phyloP scores from a whole-genome alignment of 2,888 invertebrate species.

The Pristionchus mayeri region DNA sequence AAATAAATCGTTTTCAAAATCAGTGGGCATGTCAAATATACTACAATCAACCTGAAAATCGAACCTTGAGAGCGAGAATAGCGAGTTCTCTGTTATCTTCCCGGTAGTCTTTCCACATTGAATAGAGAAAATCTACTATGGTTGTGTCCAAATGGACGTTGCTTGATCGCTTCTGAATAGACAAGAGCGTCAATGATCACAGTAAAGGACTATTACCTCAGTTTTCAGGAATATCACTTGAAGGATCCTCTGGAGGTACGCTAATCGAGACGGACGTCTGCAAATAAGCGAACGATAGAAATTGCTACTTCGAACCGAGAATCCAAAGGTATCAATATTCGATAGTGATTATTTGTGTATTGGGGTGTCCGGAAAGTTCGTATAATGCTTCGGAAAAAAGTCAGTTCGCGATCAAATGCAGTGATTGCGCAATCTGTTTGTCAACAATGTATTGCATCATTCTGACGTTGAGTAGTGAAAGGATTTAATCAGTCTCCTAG shows the following conservation, averaged over 20 bases:
- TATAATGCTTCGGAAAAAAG: too few species aligned
- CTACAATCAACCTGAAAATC: too few species aligned
- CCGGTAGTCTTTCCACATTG: conserved; percentile 25
- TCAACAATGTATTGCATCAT: too few species aligned
- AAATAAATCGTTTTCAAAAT: too few species aligned
- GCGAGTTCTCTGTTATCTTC: conserved; percentile 15
- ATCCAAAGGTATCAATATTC: not conserved
- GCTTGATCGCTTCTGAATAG: not conserved
- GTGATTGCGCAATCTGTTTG: too few species aligned
- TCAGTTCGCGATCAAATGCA: too few species aligned
- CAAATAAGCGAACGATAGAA: not conserved
- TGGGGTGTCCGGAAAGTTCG: too few species aligned
- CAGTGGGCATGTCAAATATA: too few species aligned
- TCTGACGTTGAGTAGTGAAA: too few species aligned
- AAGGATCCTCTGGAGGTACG: conserved; percentile 63
- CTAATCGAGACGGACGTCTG: conserved; percentile 62
- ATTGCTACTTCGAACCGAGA: too few species aligned
- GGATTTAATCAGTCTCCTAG: too few species aligned
- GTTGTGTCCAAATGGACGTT: not conserved
- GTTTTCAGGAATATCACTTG: conserved; percentile 64
- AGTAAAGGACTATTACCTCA: conserved; percentile 51
- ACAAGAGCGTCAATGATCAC: not conserved
- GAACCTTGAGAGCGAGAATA: conserved; percentile 49
- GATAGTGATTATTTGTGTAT: too few species aligned
- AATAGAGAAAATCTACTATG: conserved; percentile 36